These are phyloP conservation scores for Diorhabda elongata DNA, from an alignment of 1,140 invertebrate species.

Conservation along the genomic window DNA sequence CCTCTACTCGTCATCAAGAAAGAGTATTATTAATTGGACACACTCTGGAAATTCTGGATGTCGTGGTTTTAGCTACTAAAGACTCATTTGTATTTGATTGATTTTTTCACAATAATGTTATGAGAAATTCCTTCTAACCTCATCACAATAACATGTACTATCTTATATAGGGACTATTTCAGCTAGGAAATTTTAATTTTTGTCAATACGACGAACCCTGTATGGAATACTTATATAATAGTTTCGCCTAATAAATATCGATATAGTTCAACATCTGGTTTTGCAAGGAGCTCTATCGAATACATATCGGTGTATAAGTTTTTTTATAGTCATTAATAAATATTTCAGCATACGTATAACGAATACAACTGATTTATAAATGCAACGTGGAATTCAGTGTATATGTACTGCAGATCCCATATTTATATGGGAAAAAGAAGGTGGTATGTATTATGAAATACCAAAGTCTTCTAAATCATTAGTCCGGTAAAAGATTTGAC, in stretches of 20 bases:
- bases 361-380: constrained; percentile 19
- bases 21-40: too few relatives aligned
- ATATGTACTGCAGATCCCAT: constrained; percentile 15
- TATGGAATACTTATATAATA: not conserved
- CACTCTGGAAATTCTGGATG: too few relatives aligned
- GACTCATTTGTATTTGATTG: too few relatives aligned
- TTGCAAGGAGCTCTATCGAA: not conserved
- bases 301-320: constrained; percentile 8
- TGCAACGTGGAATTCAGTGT: constrained; percentile 12
- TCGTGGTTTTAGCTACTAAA: too few relatives aligned
- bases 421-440: constrained; percentile 20
- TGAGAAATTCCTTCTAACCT: too few relatives aligned
- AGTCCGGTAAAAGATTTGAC: not conserved
- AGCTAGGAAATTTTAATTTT: too few relatives aligned
- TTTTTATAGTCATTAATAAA: constrained; percentile 21
- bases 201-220: too few relatives aligned
- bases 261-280: not conserved
- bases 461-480: not conserved
- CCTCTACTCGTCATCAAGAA: too few relatives aligned
- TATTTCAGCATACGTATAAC: constrained; percentile 22
- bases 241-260: not conserved
- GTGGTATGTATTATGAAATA: constrained; percentile 19
- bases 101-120: too few relatives aligned
- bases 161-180: too few relatives aligned
- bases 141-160: too few relatives aligned